Percentiles rank a stretch among this genome's conserved stretches.
Conservation (phyloP, 1,140 invertebrate species). For the Neotoxoptera formosana region DNA sequence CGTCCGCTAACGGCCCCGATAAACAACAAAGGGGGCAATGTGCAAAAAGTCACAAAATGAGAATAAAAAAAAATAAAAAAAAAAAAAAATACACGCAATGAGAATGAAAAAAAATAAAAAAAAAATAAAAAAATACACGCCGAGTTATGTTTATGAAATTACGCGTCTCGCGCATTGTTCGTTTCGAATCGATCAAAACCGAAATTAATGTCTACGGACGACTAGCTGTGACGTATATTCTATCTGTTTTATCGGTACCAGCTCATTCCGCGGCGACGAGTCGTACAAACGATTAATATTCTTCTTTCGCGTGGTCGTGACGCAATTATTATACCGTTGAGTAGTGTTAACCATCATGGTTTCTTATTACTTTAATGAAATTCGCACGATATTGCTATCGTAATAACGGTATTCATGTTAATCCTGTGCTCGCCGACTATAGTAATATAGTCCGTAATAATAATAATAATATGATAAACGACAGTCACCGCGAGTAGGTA, state of each 20-base stretch:
- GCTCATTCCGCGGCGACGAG: not conserved
- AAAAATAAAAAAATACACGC: not conserved
- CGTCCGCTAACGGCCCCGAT: not conserved
- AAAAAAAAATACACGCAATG: not conserved
- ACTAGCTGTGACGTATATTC: too few species aligned
- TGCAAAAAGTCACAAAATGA: not conserved
- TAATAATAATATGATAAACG: not conserved
- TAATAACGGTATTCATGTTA: not conserved
- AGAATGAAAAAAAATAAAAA: not conserved
- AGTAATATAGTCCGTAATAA: too few species aligned
- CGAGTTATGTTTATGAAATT: not conserved
- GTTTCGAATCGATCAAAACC: not conserved
- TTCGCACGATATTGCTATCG: not conserved
- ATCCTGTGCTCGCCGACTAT: not conserved
- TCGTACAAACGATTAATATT: not conserved
- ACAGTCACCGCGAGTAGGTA: not conserved
- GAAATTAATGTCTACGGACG: not conserved
- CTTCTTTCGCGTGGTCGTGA: not conserved
- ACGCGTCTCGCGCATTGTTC: not conserved
- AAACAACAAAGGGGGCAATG: not conserved
- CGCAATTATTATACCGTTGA: not conserved
- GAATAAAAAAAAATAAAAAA: not conserved
- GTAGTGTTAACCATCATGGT: not conserved
- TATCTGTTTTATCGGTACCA: too few species aligned
- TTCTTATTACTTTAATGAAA: conserved; percentile 8